These are phyloP conservation scores for Campoplex nolae DNA, from an alignment of 2,888 invertebrate species.

Conservation along the genomic window DNA sequence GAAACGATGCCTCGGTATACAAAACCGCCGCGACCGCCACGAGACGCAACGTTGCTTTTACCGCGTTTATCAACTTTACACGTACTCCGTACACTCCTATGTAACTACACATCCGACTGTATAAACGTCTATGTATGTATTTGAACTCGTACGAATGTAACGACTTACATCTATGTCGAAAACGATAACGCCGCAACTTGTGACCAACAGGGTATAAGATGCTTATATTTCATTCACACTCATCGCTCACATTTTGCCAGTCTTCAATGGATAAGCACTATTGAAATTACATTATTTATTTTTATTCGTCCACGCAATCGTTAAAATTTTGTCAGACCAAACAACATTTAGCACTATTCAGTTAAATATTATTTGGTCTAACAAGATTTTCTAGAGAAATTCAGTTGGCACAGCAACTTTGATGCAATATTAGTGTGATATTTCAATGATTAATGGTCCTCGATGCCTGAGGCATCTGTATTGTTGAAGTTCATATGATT, in stretches of 20 bases:
- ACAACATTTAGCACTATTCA: too few relatives aligned
- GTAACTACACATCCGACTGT: conserved; percentile 3
- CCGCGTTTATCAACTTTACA: conserved; percentile 49
- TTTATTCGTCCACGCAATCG: neutral
- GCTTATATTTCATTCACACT: conserved; percentile 59
- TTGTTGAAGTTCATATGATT: too few relatives aligned
- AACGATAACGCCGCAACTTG: conserved; percentile 53
- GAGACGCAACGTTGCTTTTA: conserved; percentile 41
- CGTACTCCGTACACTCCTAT: neutral
- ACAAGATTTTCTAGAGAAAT: neutral
- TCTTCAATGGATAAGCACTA: neutral
- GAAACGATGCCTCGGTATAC: conserved; percentile 52
- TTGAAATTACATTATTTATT: neutral
- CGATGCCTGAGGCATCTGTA: neutral
- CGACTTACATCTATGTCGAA: neutral
- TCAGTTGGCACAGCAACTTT: neutral
- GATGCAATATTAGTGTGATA: neutral
- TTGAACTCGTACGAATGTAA: neutral
- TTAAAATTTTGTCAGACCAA: too few relatives aligned
- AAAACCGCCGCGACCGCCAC: conserved; percentile 43
- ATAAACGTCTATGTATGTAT: neutral
- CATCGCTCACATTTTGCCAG: conserved; percentile 45
- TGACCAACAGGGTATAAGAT: conserved; percentile 29
- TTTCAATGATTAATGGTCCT: neutral
- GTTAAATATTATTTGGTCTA: too few relatives aligned